Base-by-base conservation (phyloP, 2,113 vertebrate genomes). In the Phyllostomus discolor region DNA sequence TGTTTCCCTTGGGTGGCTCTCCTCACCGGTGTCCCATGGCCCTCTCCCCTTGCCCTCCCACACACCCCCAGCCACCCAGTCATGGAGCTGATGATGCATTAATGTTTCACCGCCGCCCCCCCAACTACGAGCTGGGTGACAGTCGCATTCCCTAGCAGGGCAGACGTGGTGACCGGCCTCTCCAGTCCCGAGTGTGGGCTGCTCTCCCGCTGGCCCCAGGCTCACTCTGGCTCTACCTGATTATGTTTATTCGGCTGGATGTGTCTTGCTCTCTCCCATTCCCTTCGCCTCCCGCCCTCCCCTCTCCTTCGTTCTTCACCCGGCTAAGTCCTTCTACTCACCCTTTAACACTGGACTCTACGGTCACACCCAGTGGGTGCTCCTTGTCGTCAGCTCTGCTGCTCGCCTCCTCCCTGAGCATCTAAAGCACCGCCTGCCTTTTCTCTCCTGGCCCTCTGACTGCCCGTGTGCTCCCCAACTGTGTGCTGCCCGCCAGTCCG, bases 391-490 rank as follows among this genome's bases (percentile, higher is more conserved):
- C 50, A 24, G 38, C 22, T 10, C 7, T 10, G 80, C 52, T 72
- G 16, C 33, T 24, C 2, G 28, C 46, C 76, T 70, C 87, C 33
- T 69, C 38, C 72, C 38, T 7, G 48, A 75, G 81, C 10, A 46
- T 7, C 57, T 2, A 10, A 7, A 73, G 67, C 79, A 28, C 91
- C 35, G 16, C 66, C 10, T 31, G 64, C 46, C 28, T 72, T 82
- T 20, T 11, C 52, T 64, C 43, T 38, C 4, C 8, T 4, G 35
- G 66, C 16, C 26, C 52, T 16, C 69, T 33, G 28, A 41, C 1
- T 57, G 19, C 43, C 22, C 31, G 22, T 4, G 31, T 26, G n/a
- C n/a, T n/a, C n/a, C 17, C 17, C 3, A 24, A n/a, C 10, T 0
- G 0, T 1, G 12, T 33, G 54, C 69, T 62, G 48, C 69, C 52